Base-by-base conservation (phyloP, 2,888 invertebrate species). In the Heteromurus nitidus region DNA sequence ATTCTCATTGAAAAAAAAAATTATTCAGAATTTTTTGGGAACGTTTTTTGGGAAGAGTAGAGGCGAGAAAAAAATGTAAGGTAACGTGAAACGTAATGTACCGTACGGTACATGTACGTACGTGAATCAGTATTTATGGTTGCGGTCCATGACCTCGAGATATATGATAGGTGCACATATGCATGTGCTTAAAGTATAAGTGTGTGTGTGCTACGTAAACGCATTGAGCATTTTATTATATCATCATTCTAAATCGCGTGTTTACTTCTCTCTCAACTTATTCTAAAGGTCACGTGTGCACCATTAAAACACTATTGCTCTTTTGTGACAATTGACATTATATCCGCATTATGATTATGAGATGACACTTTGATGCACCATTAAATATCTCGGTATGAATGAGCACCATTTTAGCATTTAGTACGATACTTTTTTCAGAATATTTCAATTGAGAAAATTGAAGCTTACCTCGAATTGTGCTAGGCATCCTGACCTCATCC, bases 391-490 rank as follows among this genome's bases (percentile, higher is more conserved):
- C n/a, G n/a, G n/a, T n/a, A n/a, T n/a, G n/a, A n/a, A n/a, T n/a
- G n/a, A n/a, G n/a, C n/a, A n/a, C n/a, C n/a, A n/a, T n/a, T n/a
- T n/a, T n/a, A n/a, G n/a, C n/a, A n/a, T n/a, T n/a, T n/a, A n/a
- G n/a, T n/a, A n/a, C n/a, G n/a, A n/a, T n/a, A n/a, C n/a, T n/a
- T n/a, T n/a, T n/a, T n/a, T n/a, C n/a, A n/a, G n/a, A n/a, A n/a
- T n/a, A n/a, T n/a, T n/a, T n/a, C n/a, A n/a, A n/a, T n/a, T 50
- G 50, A 18, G 20, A 50, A 47, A 47, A 22, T n/a, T n/a, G 65
- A 53, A 31, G 18, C 84, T 85, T 87, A 88, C 88, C 88, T 87
- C 88, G 85, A 50, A 88, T 88, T 80, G 88, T 88, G 85, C 88
- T 88, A 85, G 88, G 88, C 87, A 87, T 87, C 85, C 80, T 86